Percentiles rank a stretch among this genome's conserved stretches.
phyloP scores from a whole-genome alignment of 2,888 invertebrate species.

The Andrena haemorrhoa region DNA sequence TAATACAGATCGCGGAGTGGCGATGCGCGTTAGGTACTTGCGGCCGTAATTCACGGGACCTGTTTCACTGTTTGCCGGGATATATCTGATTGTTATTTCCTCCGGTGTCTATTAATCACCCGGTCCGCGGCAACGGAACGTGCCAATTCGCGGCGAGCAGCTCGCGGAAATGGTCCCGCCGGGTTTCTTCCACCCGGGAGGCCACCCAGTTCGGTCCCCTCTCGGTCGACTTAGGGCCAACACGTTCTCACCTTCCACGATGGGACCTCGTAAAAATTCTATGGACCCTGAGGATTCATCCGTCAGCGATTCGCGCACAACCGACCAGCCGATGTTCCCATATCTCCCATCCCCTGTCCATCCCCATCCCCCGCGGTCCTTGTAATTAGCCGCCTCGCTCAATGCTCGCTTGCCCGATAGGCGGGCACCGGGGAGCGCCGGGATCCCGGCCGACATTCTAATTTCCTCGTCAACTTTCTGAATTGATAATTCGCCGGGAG shows the following conservation, averaged over 20 bases:
- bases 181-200: background rate
- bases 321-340: background rate
- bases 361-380: background rate
- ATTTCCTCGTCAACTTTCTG: conserved; percentile 20
- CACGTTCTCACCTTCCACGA: no score
- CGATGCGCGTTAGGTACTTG: conserved; percentile 17
- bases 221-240: no score
- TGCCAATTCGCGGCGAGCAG: conserved; percentile 22
- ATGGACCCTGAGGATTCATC: background rate
- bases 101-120: conserved; percentile 45
- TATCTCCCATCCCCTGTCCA: background rate
- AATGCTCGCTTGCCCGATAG: background rate
- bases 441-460: conserved; percentile 16
- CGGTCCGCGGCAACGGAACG: conserved; percentile 20
- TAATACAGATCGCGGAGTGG: conserved; percentile 19
- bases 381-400: conserved; percentile 11
- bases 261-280: no score
- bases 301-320: background rate
- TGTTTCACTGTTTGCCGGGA: conserved; percentile 30
- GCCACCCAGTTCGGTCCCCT: no score
- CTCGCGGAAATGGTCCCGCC: background rate
- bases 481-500: conserved; percentile 29
- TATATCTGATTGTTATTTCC: conserved; percentile 56
- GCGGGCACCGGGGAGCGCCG: background rate
- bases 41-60: conserved; percentile 33